phyloP scores from a whole-genome alignment of 2,888 invertebrate genomes.

The Drosophila limbata region DNA sequence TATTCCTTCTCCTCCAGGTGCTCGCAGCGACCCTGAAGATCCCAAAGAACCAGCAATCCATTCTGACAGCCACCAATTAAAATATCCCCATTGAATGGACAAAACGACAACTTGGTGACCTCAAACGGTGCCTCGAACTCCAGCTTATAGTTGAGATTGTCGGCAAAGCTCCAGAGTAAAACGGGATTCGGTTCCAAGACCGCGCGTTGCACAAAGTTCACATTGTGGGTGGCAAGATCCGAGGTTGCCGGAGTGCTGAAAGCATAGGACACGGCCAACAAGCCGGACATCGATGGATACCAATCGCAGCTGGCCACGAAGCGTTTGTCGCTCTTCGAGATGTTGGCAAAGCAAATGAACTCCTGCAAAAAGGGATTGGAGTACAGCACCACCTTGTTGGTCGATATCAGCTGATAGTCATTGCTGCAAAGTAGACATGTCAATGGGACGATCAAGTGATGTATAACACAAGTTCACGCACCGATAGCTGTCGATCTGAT shows the following conservation, averaged over 20 bases:
- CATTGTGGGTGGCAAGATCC: constrained; percentile 69
- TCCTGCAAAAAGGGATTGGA: constrained; percentile 82
- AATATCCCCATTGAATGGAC: constrained; percentile 89
- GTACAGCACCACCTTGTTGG: constrained; percentile 72
- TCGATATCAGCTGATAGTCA: constrained; percentile 83
- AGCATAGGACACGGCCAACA: constrained; percentile 89
- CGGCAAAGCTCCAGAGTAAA: constrained; percentile 91
- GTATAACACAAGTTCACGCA: constrained; percentile 32
- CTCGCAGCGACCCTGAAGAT: constrained; percentile 88
- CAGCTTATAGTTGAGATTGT: constrained; percentile 89
- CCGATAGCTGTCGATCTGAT: constrained; percentile 85
- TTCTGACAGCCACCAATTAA: constrained; percentile 90
- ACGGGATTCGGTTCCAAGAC: constrained; percentile 89
- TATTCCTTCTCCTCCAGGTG: constrained; percentile 88
- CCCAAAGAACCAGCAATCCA: constrained; percentile 91
- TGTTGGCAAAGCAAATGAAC: constrained; percentile 89
- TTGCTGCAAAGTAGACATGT: constrained; percentile 66
- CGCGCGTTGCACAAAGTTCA: constrained; percentile 87
- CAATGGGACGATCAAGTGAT: not conserved
- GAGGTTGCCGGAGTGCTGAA: constrained; percentile 86
- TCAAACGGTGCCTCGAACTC: constrained; percentile 89
- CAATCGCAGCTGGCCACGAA: constrained; percentile 89
- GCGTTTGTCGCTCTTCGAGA: constrained; percentile 88
- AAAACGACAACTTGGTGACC: constrained; percentile 89
- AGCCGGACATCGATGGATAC: constrained; percentile 90